phyloP scores from a whole-genome alignment of 2,113 vertebrate genomes.

The Salvelinus namaycush region DNA sequence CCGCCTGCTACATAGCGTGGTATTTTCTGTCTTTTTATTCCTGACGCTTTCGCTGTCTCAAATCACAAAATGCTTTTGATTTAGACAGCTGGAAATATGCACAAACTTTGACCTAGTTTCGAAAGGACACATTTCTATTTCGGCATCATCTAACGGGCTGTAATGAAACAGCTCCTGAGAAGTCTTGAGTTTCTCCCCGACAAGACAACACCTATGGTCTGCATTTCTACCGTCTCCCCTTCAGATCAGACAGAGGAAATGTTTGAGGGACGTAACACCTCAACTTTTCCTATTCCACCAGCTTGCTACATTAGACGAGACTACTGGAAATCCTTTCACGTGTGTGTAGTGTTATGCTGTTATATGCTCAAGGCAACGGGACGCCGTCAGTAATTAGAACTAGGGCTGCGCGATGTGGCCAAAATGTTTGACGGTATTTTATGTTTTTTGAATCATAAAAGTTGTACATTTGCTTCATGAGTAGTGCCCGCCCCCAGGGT shows the following conservation, averaged over 20 bases:
- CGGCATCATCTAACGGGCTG: background rate
- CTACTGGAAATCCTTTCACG: constrained; percentile 26
- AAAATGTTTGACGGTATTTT: constrained; percentile 24
- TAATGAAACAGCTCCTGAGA: background rate
- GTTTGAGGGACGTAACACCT: constrained; percentile 1
- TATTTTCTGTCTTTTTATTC: background rate
- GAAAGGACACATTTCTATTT: constrained; percentile 8
- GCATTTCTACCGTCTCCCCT: background rate
- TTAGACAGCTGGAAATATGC: constrained; percentile 10
- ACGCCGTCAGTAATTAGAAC: constrained; percentile 52
- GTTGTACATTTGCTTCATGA: too few species aligned
- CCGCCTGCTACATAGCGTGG: background rate
- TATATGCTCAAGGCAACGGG: constrained; percentile 43
- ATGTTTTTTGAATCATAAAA: constrained; percentile 3
- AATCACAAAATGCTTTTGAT: constrained; percentile 10
- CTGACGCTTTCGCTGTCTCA: background rate
- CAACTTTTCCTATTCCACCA: constrained; percentile 30
- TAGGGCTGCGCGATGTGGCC: constrained; percentile 53
- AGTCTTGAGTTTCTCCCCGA: background rate
- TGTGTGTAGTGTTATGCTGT: constrained; percentile 43
- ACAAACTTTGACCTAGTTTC: constrained; percentile 8
- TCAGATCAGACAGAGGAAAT: constrained; percentile 23
- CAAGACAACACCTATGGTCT: constrained; percentile 14
- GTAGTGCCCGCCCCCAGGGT: too few species aligned
- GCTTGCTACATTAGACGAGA: constrained; percentile 2